Percentiles rank a stretch among this genome's conserved stretches.
Conservation (phyloP, 2,888 invertebrate species). For the Pachycephus smyrnensis region DNA sequence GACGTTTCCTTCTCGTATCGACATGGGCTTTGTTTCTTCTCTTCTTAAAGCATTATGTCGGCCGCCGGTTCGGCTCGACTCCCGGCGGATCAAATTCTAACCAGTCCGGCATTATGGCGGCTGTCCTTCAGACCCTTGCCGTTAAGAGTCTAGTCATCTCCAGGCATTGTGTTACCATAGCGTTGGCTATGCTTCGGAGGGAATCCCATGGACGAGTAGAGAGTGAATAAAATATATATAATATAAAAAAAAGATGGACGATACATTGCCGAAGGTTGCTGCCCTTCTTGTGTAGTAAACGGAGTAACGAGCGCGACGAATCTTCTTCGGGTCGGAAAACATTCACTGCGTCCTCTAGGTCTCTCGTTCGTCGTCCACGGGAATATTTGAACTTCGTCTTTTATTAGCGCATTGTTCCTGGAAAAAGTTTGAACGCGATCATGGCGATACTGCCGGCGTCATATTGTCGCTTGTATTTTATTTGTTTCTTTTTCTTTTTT, state of each 20-base stretch:
- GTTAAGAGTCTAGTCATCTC: slow-evolving; percentile 54
- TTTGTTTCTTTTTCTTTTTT: too few species aligned
- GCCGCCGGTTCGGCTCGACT: slow-evolving; percentile 55
- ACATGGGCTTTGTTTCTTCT: slow-evolving; percentile 40
- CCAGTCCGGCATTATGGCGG: slow-evolving; percentile 63
- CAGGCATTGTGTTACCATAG: slow-evolving; percentile 53
- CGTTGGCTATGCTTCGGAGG: slow-evolving; percentile 34
- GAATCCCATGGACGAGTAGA: slow-evolving; percentile 32
- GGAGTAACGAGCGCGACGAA: slow-evolving; percentile 42
- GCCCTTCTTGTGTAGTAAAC: slow-evolving; percentile 27
- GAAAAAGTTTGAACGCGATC: neutral
- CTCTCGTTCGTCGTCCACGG: too few species aligned
- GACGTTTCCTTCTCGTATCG: slow-evolving; percentile 9
- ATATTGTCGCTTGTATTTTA: neutral
- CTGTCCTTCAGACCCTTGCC: slow-evolving; percentile 58
- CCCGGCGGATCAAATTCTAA: slow-evolving; percentile 65
- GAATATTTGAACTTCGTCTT: too few species aligned
- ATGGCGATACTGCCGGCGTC: neutral
- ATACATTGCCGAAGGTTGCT: slow-evolving; percentile 31
- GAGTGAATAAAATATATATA: too few species aligned
- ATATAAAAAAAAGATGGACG: slow-evolving; percentile 29
- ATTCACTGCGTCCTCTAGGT: too few species aligned
- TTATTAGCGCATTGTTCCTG: neutral
- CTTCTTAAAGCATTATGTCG: slow-evolving; percentile 53
- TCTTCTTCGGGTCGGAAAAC: slow-evolving; percentile 11